phyloP scores from a whole-genome alignment of 2,888 invertebrate species.

The Cantharis lateralis region DNA sequence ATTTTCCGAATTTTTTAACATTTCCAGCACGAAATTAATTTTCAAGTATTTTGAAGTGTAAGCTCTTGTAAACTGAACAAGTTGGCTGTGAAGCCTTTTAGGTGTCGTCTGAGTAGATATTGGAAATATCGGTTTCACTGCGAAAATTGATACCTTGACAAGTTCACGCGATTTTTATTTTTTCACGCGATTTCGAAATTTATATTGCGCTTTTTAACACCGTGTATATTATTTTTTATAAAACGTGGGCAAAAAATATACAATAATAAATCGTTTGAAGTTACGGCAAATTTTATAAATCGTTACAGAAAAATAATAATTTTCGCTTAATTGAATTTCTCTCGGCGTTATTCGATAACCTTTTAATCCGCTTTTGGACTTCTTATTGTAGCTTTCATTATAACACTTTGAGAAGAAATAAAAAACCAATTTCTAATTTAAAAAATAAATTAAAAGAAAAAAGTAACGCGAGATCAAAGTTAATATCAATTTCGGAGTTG shows the following conservation, averaged over 20 bases:
- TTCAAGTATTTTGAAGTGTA: background rate
- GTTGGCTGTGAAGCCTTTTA: background rate
- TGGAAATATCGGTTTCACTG: background rate
- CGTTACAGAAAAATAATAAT: background rate
- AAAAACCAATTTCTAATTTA: background rate
- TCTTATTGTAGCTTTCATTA: background rate
- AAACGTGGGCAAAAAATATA: background rate
- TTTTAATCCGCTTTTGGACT: background rate
- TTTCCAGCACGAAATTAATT: background rate
- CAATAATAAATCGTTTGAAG: background rate
- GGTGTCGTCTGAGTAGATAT: background rate
- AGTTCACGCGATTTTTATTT: background rate
- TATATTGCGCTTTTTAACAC: background rate
- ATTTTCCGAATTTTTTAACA: background rate
- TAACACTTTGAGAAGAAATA: background rate
- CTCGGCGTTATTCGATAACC: background rate
- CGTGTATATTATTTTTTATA: background rate
- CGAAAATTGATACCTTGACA: background rate
- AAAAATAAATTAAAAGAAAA: background rate
- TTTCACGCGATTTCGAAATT: too few species aligned
- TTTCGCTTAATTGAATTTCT: background rate
- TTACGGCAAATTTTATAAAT: background rate
- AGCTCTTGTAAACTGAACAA: background rate
- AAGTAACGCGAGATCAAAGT: background rate
- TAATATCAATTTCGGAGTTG: background rate